Evolutionary conservation across 2,113 vertebrate genomes (phyloP).

Genomic region (Cromileptes altivelis): DNA sequence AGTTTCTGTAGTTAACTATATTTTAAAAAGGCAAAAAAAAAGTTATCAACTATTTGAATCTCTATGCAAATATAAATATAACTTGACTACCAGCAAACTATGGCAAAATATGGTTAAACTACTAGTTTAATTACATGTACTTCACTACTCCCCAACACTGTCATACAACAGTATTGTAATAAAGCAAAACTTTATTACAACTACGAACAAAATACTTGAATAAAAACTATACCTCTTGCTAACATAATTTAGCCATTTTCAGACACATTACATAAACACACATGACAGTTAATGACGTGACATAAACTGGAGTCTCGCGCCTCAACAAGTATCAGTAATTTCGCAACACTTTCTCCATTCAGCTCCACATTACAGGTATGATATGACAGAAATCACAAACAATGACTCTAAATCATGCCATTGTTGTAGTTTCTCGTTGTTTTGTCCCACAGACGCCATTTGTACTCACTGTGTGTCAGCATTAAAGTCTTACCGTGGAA

Average conservation of each 20-base stretch:
- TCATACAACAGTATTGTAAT: neutral
- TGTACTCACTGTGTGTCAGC: neutral
- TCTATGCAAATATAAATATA: too few species aligned
- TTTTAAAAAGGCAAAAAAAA: too few species aligned
- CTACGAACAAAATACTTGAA: neutral
- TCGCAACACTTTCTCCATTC: neutral
- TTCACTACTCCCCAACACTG: too few species aligned
- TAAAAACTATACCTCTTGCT: neutral
- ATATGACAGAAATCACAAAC: neutral
- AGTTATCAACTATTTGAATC: too few species aligned
- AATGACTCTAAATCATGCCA: neutral
- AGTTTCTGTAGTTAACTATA: too few species aligned
- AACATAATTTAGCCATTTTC: neutral
- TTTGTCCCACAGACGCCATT: neutral
- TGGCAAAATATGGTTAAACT: too few species aligned
- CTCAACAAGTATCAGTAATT: neutral
- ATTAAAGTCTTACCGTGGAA: constrained; percentile 32
- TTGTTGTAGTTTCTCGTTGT: neutral
- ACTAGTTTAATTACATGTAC: too few species aligned
- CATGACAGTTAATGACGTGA: too few species aligned
- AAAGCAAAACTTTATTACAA: neutral
- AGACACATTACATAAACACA: neutral
- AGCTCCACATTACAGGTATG: neutral
- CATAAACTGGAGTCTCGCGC: neutral
- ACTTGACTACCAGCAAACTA: too few species aligned